Evolutionary conservation across 2,888 invertebrate genomes (phyloP), one percentile per base, ranked within the genome.

Genomic region (Agrochola circellaris): DNA sequence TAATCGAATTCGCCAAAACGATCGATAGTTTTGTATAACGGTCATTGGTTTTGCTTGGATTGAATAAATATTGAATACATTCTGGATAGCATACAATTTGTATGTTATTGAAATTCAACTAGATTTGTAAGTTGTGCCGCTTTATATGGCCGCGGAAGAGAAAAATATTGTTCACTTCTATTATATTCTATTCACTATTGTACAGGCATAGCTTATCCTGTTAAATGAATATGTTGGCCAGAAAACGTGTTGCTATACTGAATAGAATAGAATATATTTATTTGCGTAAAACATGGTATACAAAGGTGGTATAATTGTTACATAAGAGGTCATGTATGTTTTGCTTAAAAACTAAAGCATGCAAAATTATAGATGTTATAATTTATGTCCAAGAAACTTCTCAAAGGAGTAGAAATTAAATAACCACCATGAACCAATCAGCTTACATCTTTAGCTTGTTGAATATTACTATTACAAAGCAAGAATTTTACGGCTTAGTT

Each of bases 1-100:
- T 91, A 92, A 89, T 90, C 88, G 89, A 93, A 90, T 90, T 88
- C 87, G 86, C 85, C 83, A 84, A 85, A 87, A 87, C 89, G 87
- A 75, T 82, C 74, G 79, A 85, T 77, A 82, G 70, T 73, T 74
- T 80, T 77, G 34, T 77, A 71, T 48, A 66, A 69, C 42, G 34
- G 56, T 30, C 45, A 42, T 42, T 54, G 51, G 67, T 71, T 85
- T 81, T 60, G 62, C 51, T 70, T 68, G 17, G 30, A 70, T 54
- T 68, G 51, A 60, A 83, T 73, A 64, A 84, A 84, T 84, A 80
- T 75, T 75, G 45, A 74, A 70, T 60, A 23, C 56, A 69, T 66
- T 70, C 66, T 79, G 51, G 60, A 45, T 13, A 70, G 38, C 2
- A 56, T 7, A 38, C 34, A 60, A 30, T 60, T 56, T 34, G 23